A percentile compares a stretch with the other conserved stretches of the same genome.
These are phyloP conservation scores for Hippocampus kuda DNA, from an alignment of 2,797 vertebrate species.

Conservation along the genomic window DNA sequence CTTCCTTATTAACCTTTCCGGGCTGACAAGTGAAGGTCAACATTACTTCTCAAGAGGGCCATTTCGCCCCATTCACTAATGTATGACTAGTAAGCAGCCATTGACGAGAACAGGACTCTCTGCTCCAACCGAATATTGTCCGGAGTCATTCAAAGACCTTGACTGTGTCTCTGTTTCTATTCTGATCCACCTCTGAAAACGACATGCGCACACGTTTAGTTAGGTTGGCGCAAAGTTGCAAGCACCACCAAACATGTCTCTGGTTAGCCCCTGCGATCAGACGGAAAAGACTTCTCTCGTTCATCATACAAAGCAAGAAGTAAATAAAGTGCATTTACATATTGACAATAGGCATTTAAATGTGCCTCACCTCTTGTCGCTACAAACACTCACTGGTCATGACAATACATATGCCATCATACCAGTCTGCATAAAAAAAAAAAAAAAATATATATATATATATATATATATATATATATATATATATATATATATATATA, in stretches of 20 bases:
- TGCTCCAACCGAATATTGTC: slow-evolving; percentile 26
- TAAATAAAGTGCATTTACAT: neutral
- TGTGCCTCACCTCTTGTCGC: neutral
- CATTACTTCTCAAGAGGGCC: slow-evolving; percentile 42
- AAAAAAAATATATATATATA: too few species aligned
- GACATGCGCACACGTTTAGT: neutral
- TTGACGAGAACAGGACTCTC: slow-evolving; percentile 31
- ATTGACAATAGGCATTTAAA: neutral
- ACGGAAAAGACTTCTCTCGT: neutral
- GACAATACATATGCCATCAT: neutral
- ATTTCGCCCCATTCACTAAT: slow-evolving; percentile 39
- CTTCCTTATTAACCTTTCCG: slow-evolving; percentile 44
- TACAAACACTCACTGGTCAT: neutral
- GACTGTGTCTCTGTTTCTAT: neutral
- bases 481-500: too few species aligned
- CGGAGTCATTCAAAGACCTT: neutral
- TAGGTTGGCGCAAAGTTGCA: neutral
- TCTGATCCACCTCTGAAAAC: neutral
- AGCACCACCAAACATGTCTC: neutral
- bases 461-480: too few species aligned
- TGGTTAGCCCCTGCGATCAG: too few species aligned
- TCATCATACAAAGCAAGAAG: neutral
- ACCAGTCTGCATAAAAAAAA: neutral
- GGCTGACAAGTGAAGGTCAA: slow-evolving; percentile 42
- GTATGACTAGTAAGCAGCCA: slow-evolving; percentile 23